A percentile compares a stretch with the other conserved stretches of the same genome.
phyloP scores from a whole-genome alignment of 1,140 invertebrate species.

The Zophobas atratus region DNA sequence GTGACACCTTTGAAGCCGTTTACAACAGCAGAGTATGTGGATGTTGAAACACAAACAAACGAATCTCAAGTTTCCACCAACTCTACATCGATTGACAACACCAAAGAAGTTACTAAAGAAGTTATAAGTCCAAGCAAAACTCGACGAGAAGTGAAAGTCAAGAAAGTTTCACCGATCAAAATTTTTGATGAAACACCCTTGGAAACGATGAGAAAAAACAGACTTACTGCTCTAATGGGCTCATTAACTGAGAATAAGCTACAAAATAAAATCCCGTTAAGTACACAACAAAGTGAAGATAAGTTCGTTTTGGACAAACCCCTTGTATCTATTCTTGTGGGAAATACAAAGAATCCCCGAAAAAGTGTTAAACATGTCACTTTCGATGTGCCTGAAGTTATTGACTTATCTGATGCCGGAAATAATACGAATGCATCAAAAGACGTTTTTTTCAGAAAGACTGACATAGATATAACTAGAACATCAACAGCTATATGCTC shows the following conservation, averaged over 20 bases:
- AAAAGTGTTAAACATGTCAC: slow-evolving; percentile 61
- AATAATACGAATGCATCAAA: background rate
- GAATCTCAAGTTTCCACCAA: background rate
- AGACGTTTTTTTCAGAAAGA: background rate
- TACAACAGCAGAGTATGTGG: slow-evolving; percentile 52
- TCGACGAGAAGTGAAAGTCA: slow-evolving; percentile 9
- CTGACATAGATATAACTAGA: slow-evolving; percentile 1
- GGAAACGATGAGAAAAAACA: slow-evolving; percentile 58
- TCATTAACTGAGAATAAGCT: slow-evolving; percentile 57
- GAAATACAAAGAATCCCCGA: slow-evolving; percentile 48
- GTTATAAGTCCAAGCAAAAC: slow-evolving; percentile 31
- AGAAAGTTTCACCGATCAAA: slow-evolving; percentile 50
- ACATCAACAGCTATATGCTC: slow-evolving; percentile 9
- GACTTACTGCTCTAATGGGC: slow-evolving; percentile 58
- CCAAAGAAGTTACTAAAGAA: slow-evolving; percentile 16
- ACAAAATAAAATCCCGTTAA: slow-evolving; percentile 20
- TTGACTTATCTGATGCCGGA: background rate
- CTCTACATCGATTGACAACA: background rate
- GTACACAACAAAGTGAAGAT: slow-evolving; percentile 5
- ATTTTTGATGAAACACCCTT: slow-evolving; percentile 61
- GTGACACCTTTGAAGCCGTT: slow-evolving; percentile 15
- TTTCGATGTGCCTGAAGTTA: slow-evolving; percentile 53
- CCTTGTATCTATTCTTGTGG: slow-evolving; percentile 57
- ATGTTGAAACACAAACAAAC: slow-evolving; percentile 60
- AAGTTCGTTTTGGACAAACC: slow-evolving; percentile 38